A percentile compares a stretch with the other conserved stretches of the same genome.
Evolutionary conservation across 2,797 vertebrate species (phyloP).

Genomic region (Cebuella pygmaea): DNA sequence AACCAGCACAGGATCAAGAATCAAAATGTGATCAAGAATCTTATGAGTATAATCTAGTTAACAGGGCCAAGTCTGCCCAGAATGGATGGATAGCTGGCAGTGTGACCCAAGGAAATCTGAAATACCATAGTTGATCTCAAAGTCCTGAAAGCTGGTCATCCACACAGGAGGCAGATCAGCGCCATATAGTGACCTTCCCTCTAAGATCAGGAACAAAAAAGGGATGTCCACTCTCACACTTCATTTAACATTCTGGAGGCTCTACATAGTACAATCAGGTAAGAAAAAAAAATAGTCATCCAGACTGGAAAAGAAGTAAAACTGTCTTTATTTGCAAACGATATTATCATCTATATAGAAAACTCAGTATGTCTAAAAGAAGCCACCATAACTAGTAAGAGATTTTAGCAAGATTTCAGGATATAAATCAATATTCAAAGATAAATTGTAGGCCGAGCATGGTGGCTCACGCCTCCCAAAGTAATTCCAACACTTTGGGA

Average conservation of each 20-base stretch:
- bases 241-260: not conserved
- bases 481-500: no score
- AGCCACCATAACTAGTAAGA: not conserved
- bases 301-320: not conserved
- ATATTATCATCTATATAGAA: not conserved
- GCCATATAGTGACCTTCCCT: no score
- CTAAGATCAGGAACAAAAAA: not conserved
- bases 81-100: not conserved
- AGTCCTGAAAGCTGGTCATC: not conserved
- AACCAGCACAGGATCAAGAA: not conserved
- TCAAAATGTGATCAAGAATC: not conserved
- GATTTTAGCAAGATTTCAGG: not conserved
- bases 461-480: no score
- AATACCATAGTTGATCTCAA: not conserved
- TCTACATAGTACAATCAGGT: not conserved
- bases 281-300: not conserved
- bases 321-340: not conserved
- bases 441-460: not conserved
- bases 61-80: not conserved
- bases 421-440: not conserved
- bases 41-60: not conserved
- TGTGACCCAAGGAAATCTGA: not conserved
- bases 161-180: not conserved
- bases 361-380: not conserved
- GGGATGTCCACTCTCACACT: not conserved